phyloP scores from a whole-genome alignment of 2,113 vertebrate genomes.

The Dascyllus trimaculatus region DNA sequence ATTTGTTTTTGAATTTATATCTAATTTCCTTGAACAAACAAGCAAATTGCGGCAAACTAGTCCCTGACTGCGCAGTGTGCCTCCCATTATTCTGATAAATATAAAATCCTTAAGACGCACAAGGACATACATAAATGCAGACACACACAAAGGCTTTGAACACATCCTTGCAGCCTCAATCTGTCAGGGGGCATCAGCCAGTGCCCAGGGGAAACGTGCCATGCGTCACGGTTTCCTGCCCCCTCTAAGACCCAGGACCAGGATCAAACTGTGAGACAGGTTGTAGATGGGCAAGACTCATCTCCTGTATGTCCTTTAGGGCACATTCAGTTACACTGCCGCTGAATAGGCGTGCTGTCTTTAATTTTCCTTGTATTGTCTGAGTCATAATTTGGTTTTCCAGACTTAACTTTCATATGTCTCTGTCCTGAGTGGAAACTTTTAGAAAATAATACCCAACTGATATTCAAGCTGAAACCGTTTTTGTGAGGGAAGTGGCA shows the following conservation, averaged over 20 bases:
- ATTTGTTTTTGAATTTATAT: constrained; percentile 26
- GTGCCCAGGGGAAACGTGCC: constrained; percentile 60
- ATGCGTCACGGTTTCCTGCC: constrained; percentile 48
- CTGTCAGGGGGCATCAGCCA: constrained; percentile 81
- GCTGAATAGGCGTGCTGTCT: constrained; percentile 22
- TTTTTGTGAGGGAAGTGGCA: constrained; percentile 12
- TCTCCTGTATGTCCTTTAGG: constrained; percentile 36
- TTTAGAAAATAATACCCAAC: constrained; percentile 11
- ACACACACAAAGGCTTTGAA: constrained; percentile 31
- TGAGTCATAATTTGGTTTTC: constrained; percentile 56
- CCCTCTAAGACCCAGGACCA: constrained; percentile 26
- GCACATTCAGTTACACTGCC: constrained; percentile 5
- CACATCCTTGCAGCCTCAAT: constrained; percentile 77
- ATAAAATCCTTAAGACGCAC: constrained; percentile 11
- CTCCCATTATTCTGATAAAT: constrained; percentile 53
- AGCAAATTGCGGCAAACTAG: constrained; percentile 17
- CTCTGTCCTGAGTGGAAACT: constrained; percentile 21
- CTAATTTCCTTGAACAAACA: constrained; percentile 46
- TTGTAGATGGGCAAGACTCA: constrained; percentile 28
- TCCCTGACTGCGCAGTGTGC: constrained; percentile 26
- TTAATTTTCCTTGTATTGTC: constrained; percentile 44
- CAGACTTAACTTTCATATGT: constrained; percentile 26
- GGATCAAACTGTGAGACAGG: constrained; percentile 45
- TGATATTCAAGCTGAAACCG: constrained; percentile 21
- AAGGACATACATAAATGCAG: constrained; percentile 17